Conservation (phyloP, 2,113 vertebrate genomes). For the Melozone crissalis region DNA sequence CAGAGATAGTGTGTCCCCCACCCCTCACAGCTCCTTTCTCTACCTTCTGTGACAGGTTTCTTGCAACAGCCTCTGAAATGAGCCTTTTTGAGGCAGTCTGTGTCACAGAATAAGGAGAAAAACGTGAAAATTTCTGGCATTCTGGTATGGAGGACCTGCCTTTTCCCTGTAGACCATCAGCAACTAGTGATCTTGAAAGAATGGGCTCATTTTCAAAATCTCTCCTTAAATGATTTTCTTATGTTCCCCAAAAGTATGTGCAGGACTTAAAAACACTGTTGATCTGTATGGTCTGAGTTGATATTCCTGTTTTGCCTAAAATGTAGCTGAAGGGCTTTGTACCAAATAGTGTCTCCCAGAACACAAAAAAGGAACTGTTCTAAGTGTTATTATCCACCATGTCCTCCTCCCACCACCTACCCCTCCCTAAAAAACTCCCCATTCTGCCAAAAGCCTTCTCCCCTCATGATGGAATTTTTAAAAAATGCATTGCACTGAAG, state of each 20-base stretch:
- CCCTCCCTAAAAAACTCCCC: neutral
- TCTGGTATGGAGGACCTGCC: neutral
- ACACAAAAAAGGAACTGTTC: neutral
- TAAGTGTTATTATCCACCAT: neutral
- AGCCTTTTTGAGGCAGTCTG: neutral
- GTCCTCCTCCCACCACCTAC: neutral
- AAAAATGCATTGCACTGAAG: neutral
- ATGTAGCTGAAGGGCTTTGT: neutral
- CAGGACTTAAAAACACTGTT: neutral
- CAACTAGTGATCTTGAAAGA: neutral
- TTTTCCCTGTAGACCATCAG: neutral
- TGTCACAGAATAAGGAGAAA: neutral
- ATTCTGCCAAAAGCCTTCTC: neutral
- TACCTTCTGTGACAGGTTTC: neutral
- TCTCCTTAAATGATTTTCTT: neutral
- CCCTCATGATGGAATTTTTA: neutral
- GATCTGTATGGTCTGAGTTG: neutral
- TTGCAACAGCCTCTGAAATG: neutral
- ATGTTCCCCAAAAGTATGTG: neutral
- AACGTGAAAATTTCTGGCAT: accelerated
- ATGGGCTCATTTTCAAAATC: neutral
- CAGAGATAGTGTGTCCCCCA: too few species aligned
- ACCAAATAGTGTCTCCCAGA: neutral
- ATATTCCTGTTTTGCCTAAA: neutral
- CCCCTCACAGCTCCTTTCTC: neutral